Conservation (phyloP, 2,888 invertebrate genomes). For the Plagodis dolabraria region DNA sequence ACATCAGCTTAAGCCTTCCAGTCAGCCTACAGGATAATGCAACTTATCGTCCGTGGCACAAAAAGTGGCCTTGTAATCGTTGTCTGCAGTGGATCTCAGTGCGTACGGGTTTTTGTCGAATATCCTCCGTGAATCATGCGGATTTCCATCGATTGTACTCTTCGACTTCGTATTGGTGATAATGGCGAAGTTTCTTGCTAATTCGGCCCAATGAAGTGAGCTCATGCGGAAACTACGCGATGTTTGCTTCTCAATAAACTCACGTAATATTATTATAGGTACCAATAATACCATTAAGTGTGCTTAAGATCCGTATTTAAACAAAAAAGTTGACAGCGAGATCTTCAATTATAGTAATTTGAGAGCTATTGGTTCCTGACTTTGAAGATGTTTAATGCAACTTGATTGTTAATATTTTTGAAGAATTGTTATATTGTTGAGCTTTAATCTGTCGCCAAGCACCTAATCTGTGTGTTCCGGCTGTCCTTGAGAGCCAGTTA, state of each 20-base stretch:
- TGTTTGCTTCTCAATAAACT: slow-evolving; percentile 40
- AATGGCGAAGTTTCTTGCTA: slow-evolving; percentile 25
- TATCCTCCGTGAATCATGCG: slow-evolving; percentile 44
- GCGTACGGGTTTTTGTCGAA: slow-evolving; percentile 18
- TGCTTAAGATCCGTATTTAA: slow-evolving; percentile 29
- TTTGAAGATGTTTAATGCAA: no score
- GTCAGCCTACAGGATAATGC: neutral
- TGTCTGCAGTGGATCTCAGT: slow-evolving; percentile 7
- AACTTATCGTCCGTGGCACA: slow-evolving; percentile 3
- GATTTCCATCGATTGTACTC: slow-evolving; percentile 36
- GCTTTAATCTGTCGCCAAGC: no score
- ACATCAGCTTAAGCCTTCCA: no score
- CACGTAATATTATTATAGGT: slow-evolving; percentile 39
- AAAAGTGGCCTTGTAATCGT: slow-evolving; percentile 7
- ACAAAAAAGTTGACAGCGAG: slow-evolving; percentile 9
- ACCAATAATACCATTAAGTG: slow-evolving; percentile 7
- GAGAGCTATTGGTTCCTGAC: no score
- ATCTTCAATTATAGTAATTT: no score
- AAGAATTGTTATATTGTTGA: no score
- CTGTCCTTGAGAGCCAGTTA: no score
- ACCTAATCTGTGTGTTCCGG: no score
- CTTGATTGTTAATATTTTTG: no score
- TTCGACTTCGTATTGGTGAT: neutral
- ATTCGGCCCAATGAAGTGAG: slow-evolving; percentile 36
- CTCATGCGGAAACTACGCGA: slow-evolving; percentile 52